Conservation (phyloP, 2,113 vertebrate species). For the Cavia aperea region DNA sequence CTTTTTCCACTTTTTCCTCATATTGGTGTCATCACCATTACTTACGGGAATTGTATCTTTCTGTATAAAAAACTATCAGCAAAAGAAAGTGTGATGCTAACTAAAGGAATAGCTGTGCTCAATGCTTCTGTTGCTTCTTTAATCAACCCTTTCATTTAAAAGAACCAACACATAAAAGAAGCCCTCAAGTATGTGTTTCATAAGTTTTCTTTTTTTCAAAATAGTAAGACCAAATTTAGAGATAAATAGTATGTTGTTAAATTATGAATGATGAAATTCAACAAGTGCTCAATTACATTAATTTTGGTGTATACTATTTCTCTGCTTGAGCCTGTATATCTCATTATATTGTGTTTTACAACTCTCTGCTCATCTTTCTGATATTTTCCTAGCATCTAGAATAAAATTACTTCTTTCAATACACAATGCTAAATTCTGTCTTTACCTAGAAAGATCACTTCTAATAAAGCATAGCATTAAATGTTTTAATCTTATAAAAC, state of each 20-base stretch:
- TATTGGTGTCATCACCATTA: conserved; percentile 58
- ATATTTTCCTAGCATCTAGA: not conserved
- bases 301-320: not conserved
- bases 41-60: conserved; percentile 65
- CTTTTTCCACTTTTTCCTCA: conserved; percentile 65
- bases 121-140: conserved; percentile 65
- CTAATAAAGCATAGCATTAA: not conserved
- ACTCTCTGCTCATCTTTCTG: not conserved
- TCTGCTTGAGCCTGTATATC: not conserved
- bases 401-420: not conserved
- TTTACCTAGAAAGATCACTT: not conserved
- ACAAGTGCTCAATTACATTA: not conserved
- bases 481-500: not conserved
- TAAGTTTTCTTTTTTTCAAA: not conserved
- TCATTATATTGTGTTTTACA: not conserved
- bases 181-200: conserved; percentile 40
- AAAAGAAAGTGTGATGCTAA: conserved; percentile 44
- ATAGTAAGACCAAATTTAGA: not conserved
- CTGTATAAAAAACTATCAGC: conserved; percentile 62
- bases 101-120: conserved; percentile 63
- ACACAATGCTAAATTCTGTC: not conserved
- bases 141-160: conserved; percentile 73
- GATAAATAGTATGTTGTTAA: not conserved
- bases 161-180: conserved; percentile 70
- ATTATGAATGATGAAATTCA: not conserved